phyloP scores from a whole-genome alignment of 2,113 vertebrate species.

The Pristiophorus japonicus region DNA sequence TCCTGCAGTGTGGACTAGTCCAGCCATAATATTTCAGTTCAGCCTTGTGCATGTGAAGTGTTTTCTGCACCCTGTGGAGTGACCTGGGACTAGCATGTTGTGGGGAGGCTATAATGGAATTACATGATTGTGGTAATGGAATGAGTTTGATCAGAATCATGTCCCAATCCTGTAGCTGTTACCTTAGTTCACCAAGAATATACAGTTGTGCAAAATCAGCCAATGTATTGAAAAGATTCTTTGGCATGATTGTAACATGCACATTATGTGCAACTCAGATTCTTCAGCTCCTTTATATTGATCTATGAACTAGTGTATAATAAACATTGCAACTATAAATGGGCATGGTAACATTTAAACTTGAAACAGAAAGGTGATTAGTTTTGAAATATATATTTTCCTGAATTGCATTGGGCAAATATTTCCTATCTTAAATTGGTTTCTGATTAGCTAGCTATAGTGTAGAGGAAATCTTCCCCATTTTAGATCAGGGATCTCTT shows the following conservation, averaged over 20 bases:
- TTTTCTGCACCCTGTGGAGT: background rate
- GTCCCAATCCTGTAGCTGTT: background rate
- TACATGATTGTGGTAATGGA: background rate
- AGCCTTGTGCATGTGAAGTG: background rate
- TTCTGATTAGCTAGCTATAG: background rate
- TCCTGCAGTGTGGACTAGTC: background rate
- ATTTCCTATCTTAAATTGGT: background rate
- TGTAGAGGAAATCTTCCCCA: background rate
- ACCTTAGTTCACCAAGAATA: background rate
- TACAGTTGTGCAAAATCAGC: background rate
- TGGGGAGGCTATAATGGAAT: background rate
- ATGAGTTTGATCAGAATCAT: background rate
- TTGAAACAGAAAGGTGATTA: background rate
- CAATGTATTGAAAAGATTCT: background rate
- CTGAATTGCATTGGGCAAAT: background rate
- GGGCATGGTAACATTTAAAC: background rate
- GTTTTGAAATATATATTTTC: constrained; percentile 20
- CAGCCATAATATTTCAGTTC: background rate
- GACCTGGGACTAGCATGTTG: background rate
- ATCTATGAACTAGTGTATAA: background rate
- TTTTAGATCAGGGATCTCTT: background rate
- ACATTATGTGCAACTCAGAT: background rate
- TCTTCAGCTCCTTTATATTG: background rate
- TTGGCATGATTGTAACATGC: background rate
- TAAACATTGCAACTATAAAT: background rate